A percentile compares a stretch with the other conserved stretches of the same genome.
Conservation (phyloP, 1,140 invertebrate genomes). For the Philotrypesis tridentata region DNA sequence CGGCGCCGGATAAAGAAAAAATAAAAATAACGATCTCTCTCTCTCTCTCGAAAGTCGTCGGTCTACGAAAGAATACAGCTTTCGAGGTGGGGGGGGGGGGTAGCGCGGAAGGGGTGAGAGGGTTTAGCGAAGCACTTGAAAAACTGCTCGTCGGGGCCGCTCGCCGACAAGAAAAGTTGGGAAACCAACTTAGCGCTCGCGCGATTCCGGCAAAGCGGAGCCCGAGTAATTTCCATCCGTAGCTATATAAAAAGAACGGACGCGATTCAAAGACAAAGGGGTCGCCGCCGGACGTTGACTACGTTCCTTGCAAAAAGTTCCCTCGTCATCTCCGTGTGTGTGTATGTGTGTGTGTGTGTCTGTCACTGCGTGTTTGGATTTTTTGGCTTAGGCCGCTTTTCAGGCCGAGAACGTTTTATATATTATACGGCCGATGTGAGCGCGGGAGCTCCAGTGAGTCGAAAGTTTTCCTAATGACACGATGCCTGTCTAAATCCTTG, state of each 20-base stretch:
- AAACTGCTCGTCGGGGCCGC: background rate
- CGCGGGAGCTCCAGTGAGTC: too few species aligned
- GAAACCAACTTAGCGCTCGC: constrained; percentile 39
- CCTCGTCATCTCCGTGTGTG: too few species aligned
- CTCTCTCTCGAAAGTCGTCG: too few species aligned
- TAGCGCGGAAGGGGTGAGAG: background rate
- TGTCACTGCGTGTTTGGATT: background rate
- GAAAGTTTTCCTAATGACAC: background rate
- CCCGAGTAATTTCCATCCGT: constrained; percentile 45
- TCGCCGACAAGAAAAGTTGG: constrained; percentile 36
- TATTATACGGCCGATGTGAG: too few species aligned
- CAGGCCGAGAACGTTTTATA: background rate
- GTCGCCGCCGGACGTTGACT: background rate
- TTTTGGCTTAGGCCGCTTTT: background rate
- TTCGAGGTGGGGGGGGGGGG: too few species aligned
- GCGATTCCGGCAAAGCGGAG: constrained; percentile 31
- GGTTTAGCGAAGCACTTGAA: constrained; percentile 23
- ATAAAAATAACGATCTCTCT: constrained; percentile 16
- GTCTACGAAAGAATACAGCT: constrained; percentile 1
- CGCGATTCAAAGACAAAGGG: constrained; percentile 33
- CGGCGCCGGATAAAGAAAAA: background rate
- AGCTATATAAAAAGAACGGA: background rate
- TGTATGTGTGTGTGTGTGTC: too few species aligned
- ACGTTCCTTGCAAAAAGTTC: background rate
- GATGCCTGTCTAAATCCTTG: too few species aligned